phyloP scores from a whole-genome alignment of 2,888 invertebrate species.

The Stenurella melanura region DNA sequence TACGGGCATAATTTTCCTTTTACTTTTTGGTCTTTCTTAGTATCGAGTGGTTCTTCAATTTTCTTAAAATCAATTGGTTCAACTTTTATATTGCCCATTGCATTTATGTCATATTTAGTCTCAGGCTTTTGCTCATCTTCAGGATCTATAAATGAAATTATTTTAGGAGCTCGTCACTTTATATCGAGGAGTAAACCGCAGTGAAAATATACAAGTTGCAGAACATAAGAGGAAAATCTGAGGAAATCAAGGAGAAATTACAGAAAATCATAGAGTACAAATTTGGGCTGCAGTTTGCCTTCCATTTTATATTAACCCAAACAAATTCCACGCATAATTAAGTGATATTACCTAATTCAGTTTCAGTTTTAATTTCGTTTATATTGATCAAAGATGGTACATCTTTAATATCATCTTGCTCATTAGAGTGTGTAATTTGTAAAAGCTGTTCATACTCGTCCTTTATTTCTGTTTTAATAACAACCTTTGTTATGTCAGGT shows the following conservation, averaged over 20 bases:
- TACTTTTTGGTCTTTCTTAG: background rate
- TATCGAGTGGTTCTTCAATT: background rate
- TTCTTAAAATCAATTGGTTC: background rate
- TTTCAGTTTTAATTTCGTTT: constrained; percentile 1
- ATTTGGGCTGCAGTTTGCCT: no score
- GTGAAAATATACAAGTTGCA: no score
- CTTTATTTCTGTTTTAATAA: constrained; percentile 28
- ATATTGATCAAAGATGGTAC: background rate
- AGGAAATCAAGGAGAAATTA: no score
- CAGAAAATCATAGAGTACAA: no score
- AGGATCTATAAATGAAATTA: background rate
- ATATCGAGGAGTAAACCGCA: no score
- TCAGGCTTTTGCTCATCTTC: background rate
- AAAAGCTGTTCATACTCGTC: constrained; percentile 5
- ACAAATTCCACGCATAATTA: background rate
- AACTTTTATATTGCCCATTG: background rate
- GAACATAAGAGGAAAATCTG: no score
- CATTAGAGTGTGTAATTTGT: background rate
- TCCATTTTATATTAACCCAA: background rate
- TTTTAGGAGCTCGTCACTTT: background rate
- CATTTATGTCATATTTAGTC: background rate
- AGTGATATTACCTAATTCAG: background rate
- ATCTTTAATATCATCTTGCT: background rate
- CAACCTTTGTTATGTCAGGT: background rate
- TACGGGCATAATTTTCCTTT: constrained; percentile 17